Percentiles rank a stretch among this genome's conserved stretches.
These are phyloP conservation scores for Xyrichtys novacula DNA, from an alignment of 2,797 vertebrate species.

Conservation along the genomic window DNA sequence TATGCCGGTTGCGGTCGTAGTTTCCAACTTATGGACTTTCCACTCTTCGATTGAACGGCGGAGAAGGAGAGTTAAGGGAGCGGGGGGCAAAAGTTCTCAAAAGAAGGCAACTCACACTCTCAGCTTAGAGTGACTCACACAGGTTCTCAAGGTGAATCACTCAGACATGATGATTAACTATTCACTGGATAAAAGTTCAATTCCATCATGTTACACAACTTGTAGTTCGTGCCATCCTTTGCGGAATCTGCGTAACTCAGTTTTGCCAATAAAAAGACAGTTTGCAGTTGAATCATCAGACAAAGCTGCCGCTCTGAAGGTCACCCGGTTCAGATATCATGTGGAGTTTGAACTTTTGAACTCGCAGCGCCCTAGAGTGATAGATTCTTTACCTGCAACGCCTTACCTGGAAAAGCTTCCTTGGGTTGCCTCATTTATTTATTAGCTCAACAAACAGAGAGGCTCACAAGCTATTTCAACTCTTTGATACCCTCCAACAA, in stretches of 20 bases:
- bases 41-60: constrained; percentile 68
- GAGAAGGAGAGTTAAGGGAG: constrained; percentile 54
- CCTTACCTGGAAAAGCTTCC: constrained; percentile 47
- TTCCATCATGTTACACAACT: constrained; percentile 20
- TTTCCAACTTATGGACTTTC: constrained; percentile 83
- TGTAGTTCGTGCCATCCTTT: constrained; percentile 13
- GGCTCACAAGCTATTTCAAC: constrained; percentile 32
- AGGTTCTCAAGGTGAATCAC: constrained; percentile 41
- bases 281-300: constrained; percentile 21
- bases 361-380: constrained; percentile 35
- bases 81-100: constrained; percentile 40
- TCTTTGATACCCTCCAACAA: constrained; percentile 40
- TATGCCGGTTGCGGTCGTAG: constrained; percentile 73
- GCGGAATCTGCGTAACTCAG: constrained; percentile 8
- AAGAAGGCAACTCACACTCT: constrained; percentile 22
- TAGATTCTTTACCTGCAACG: constrained; percentile 49
- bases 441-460: constrained; percentile 54
- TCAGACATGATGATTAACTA: constrained; percentile 26
- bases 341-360: constrained; percentile 66
- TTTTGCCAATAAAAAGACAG: constrained; percentile 3
- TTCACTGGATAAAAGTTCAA: constrained; percentile 24
- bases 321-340: constrained; percentile 51
- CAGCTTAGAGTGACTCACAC: constrained; percentile 12
- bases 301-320: constrained; percentile 25
- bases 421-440: constrained; percentile 56